Evolutionary conservation across 1,140 invertebrate species (phyloP).

Genomic region (Ridgeia piscesae): DNA sequence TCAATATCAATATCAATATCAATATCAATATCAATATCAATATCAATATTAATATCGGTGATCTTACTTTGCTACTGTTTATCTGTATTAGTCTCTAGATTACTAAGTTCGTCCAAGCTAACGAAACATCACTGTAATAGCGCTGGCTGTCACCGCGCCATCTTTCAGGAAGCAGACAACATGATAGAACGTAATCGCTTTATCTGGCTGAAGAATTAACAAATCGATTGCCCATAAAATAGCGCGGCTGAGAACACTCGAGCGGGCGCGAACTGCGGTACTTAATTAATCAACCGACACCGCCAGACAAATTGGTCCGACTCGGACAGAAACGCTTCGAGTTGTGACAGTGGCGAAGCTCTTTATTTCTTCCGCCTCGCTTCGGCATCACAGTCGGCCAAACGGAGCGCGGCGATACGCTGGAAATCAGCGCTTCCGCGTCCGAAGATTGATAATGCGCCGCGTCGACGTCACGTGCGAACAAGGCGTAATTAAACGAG

Average conservation of each 20-base stretch:
- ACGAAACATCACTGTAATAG: neutral
- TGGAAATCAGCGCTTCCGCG: neutral
- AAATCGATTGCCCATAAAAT: slow-evolving; percentile 1
- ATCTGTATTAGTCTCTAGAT: neutral
- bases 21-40: too few relatives aligned
- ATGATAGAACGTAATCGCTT: neutral
- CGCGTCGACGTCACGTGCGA: neutral
- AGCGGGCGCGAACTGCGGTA: neutral
- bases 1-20: too few relatives aligned
- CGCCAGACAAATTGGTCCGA: neutral
- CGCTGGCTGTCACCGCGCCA: neutral
- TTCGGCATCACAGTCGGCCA: neutral
- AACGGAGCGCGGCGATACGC: neutral
- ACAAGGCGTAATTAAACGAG: neutral
- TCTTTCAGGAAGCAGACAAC: neutral
- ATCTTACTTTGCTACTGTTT: too few relatives aligned
- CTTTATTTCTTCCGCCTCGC: neutral
- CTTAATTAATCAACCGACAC: slow-evolving; percentile 1
- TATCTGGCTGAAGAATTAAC: neutral
- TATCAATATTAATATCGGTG: too few relatives aligned
- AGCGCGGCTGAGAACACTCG: neutral
- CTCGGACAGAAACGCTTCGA: neutral
- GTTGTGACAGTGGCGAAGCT: neutral
- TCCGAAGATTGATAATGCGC: neutral
- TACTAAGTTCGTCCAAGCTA: neutral